A percentile compares a stretch with the other conserved stretches of the same genome.
These are phyloP conservation scores for Macropus fuliginosus DNA, from an alignment of 2,797 vertebrate genomes.

Conservation along the genomic window DNA sequence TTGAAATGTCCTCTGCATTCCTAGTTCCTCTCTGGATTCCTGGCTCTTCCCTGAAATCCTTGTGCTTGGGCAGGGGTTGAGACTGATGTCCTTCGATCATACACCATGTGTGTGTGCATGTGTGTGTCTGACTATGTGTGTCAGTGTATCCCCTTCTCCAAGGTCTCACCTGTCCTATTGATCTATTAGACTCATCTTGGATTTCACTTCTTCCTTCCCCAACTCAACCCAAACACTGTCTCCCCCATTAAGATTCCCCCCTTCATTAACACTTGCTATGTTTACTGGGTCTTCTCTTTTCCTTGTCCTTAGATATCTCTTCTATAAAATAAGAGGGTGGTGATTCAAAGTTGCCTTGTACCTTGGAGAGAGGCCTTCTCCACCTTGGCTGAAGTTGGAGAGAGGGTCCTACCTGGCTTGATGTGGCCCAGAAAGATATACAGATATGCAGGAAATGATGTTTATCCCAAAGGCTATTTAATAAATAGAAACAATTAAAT, in stretches of 20 bases:
- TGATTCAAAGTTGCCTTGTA: too few relatives aligned
- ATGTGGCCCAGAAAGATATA: too few relatives aligned
- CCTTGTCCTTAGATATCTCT: neutral
- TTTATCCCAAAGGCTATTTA: too few relatives aligned
- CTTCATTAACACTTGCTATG: neutral
- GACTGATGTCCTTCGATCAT: neutral
- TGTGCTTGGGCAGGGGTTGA: neutral
- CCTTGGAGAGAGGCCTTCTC: too few relatives aligned
- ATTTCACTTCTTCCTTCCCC: neutral
- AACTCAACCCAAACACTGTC: neutral
- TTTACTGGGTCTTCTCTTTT: neutral
- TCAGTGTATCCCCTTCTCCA: neutral
- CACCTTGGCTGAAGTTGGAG: too few relatives aligned
- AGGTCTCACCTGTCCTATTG: too few relatives aligned
- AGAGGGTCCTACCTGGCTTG: too few relatives aligned
- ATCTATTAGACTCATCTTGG: neutral
- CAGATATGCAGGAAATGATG: too few relatives aligned
- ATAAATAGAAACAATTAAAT: too few relatives aligned
- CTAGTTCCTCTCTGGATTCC: conserved; percentile 63
- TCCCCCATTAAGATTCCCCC: rapidly evolving
- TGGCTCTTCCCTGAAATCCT: conserved; percentile 68
- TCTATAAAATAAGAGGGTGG: too few relatives aligned
- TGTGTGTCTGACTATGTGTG: too few relatives aligned
- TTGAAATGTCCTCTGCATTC: conserved; percentile 57
- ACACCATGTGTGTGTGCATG: neutral